These are phyloP conservation scores for Halcyon malimbica DNA, from an alignment of 2,113 vertebrate genomes.

Conservation along the genomic window DNA sequence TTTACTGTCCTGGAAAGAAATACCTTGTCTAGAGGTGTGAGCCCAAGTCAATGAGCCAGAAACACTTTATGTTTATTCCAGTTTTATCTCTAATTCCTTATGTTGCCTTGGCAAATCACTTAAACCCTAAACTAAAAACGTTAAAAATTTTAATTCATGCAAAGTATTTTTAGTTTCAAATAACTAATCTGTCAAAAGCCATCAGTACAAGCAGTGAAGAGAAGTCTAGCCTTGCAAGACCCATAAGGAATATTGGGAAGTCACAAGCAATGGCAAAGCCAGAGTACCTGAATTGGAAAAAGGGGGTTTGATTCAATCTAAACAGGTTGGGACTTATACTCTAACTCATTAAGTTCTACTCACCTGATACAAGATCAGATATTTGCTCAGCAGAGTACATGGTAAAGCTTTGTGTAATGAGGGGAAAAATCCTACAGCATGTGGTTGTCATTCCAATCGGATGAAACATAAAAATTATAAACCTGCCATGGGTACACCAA, in stretches of 20 bases:
- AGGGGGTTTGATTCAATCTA: background rate
- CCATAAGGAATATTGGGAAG: background rate
- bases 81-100: slow-evolving; percentile 2
- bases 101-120: slow-evolving; percentile 16
- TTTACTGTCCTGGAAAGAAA: slow-evolving; percentile 15
- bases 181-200: background rate
- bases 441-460: slow-evolving; percentile 18
- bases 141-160: background rate
- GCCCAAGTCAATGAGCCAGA: background rate
- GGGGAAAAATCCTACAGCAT: slow-evolving; percentile 6
- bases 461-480: slow-evolving; percentile 46
- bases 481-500: background rate
- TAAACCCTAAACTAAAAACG: background rate
- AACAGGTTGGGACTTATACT: background rate
- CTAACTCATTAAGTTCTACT: slow-evolving; percentile 32
- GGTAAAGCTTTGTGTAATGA: slow-evolving; percentile 25
- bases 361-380: slow-evolving; percentile 18
- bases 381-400: background rate
- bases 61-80: background rate
- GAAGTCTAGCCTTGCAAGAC: background rate
- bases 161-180: slow-evolving; percentile 8
- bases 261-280: background rate
- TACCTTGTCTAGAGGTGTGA: background rate
- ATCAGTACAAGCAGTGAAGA: background rate
- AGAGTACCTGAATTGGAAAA: background rate